Evolutionary conservation across 92 coral and sea anemone species (phyloP), one percentile per base, ranked within the genome.

Genomic region (Pocillopora grandis): DNA sequence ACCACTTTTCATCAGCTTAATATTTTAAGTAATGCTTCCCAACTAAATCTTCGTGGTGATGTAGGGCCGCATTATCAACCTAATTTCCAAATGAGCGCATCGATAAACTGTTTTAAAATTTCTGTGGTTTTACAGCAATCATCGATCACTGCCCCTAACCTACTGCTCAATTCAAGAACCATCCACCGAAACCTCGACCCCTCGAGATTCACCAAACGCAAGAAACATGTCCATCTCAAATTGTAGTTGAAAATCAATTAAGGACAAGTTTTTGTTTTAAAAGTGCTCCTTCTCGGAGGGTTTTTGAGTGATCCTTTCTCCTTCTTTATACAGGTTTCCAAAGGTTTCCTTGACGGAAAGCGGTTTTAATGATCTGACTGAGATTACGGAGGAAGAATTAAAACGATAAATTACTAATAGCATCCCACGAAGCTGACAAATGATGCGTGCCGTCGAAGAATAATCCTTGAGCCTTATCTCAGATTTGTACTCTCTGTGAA

Each of bases 141-240:
- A n/a, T 78, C 82, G 82, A 78, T 72, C 71, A 37, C 64, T 77
- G 81, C 33, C 70, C 71, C 10, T 10, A 8, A 78, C 2, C 72
- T 14, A 31, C 63, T 61, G 68, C 36, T 61, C 0, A 42, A 35
- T 15, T 70, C 16, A 68, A 55, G n/a, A 70, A 70, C 75, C 15
- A 70, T 68, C 55, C 17, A 37, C 42, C 57, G 20, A 70, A 70
- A 79, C 9, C 16, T 19, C 7, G 16, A 66, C 31, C 7, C 48
- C 15, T 52, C 6, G 5, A 5, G 48, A 78, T 42, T 15, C 72
- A 20, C 15, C 20, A 52, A 76, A 61, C 67, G 27, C 31, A n/a
- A 66, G 35, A 11, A 60, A 76, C 68, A 31, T 12, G 10, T 13
- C 23, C 80, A 75, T 75, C 12, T 31, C 61, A 3, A 36, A 70